Evolutionary conservation across 2,888 invertebrate genomes (phyloP), one percentile per base, ranked within the genome.

Genomic region (Ligdia adustata): DNA sequence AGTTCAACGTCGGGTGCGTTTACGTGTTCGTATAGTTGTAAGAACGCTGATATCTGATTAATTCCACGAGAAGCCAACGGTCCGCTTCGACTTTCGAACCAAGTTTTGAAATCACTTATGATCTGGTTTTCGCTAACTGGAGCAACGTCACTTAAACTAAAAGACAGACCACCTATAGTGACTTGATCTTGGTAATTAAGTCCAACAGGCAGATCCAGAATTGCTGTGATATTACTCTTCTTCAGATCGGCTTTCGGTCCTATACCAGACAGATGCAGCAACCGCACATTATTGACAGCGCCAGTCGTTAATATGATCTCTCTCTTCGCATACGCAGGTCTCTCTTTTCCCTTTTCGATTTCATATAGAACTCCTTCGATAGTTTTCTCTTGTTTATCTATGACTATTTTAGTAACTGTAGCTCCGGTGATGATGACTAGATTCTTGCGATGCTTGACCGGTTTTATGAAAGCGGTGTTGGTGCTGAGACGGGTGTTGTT

Each of bases 401-500:
- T 69, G 3, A 86, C 72, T 11, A 90, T 79, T 66, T 77, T 86
- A 0, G 86, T 87, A 1, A 82, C 89, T 0, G 82, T 82, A 0
- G 79, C 88, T 11, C 85, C 86, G 1, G 82, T 87, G 9, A 83
- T 72, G 0, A 90, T 69, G 20, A 71, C 69, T 1, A 90, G 69
- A 47, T 90, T 90, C 38, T 85, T 88, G 42, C 90, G 78, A 24
- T 89, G 79, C 52, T 69, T 73, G 1, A 86, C 69, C 26, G 85
- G 84, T 66, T 82, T 87, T 2, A 90, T 58, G 44, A 89, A 90
- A 2, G 89, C 90, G 15, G 59, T 75, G 29, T 89, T 87, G 3
- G 85, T 75, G 54, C 90, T 90, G n/a, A 87, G 62, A 35, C 90
- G 76, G 2, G 90, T 90, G 39, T 89, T 89, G 47, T 90, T 90